Conservation (phyloP, 1,140 invertebrate species). For the Drosophila biarmipes region DNA sequence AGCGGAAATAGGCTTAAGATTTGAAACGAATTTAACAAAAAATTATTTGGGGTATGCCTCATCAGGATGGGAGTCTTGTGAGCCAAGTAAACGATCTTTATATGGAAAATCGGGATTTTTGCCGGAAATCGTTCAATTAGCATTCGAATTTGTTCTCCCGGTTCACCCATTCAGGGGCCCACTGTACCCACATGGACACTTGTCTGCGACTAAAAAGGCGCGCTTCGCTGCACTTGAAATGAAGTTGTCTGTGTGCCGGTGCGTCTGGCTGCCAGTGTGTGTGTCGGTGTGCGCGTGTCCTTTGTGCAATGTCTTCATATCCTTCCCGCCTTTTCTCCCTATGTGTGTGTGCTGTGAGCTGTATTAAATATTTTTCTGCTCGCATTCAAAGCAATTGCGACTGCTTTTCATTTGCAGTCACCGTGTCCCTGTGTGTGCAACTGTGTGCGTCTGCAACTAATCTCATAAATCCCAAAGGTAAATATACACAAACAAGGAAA, state of each 20-base stretch:
- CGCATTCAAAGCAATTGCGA: slow-evolving; percentile 69
- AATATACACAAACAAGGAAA: slow-evolving; percentile 75
- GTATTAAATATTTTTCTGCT: slow-evolving; percentile 73
- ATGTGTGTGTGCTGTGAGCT: slow-evolving; percentile 60
- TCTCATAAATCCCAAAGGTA: slow-evolving; percentile 81
- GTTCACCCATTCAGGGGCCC: not conserved
- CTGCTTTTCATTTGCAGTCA: slow-evolving; percentile 74
- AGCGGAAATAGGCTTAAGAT: no score
- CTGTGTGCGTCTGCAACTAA: slow-evolving; percentile 64
- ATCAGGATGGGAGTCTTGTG: no score
- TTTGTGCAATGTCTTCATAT: slow-evolving; percentile 54
- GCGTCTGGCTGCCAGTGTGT: slow-evolving; percentile 16
- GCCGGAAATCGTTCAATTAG: no score
- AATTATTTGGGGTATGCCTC: no score
- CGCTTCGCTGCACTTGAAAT: slow-evolving; percentile 70
- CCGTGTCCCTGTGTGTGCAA: slow-evolving; percentile 26
- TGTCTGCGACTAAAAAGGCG: slow-evolving; percentile 54
- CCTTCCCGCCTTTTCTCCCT: slow-evolving; percentile 18
- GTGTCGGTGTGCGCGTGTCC: slow-evolving; percentile 41
- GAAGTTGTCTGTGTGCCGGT: slow-evolving; percentile 40
- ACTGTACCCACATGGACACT: slow-evolving; percentile 49
- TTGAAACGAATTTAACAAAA: not conserved
- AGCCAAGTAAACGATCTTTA: no score
- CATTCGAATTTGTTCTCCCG: not conserved
- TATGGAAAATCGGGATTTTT: not conserved